Evolutionary conservation across 2,888 invertebrate genomes (phyloP).

Genomic region (Petrophora chlorosata): DNA sequence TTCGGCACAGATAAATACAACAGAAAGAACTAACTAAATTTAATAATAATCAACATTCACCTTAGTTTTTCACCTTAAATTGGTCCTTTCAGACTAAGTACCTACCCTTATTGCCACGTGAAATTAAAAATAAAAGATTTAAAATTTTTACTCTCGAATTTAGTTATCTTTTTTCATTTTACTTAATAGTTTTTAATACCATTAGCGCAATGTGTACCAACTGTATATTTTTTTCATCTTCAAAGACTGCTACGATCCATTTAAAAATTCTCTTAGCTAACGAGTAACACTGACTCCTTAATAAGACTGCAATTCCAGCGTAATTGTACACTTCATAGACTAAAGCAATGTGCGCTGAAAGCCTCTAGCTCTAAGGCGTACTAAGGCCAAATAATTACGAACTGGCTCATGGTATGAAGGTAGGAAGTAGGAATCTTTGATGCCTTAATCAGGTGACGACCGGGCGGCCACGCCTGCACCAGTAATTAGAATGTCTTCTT

Average conservation of each 20-base stretch:
- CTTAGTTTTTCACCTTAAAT: too few species aligned
- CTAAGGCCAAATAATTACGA: constrained; percentile 66
- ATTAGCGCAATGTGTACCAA: background rate
- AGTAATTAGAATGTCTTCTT: constrained; percentile 73
- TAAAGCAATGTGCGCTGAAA: constrained; percentile 40
- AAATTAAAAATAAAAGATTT: too few species aligned
- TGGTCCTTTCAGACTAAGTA: too few species aligned
- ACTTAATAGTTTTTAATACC: background rate
- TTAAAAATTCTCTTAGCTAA: constrained; percentile 29
- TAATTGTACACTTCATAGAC: constrained; percentile 29
- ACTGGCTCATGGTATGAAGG: constrained; percentile 50
- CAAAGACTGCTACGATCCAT: constrained; percentile 9
- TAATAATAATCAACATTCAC: too few species aligned
- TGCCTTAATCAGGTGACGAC: constrained; percentile 73
- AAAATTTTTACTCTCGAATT: too few species aligned
- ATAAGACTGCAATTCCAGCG: constrained; percentile 23
- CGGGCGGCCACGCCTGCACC: constrained; percentile 55
- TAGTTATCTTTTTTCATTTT: background rate
- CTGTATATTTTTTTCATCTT: background rate
- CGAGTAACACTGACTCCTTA: constrained; percentile 19
- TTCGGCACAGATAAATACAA: too few species aligned
- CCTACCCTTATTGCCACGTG: too few species aligned
- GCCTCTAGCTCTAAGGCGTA: constrained; percentile 45
- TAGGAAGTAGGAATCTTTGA: constrained; percentile 71
- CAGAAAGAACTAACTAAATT: too few species aligned